A percentile compares a stretch with the other conserved stretches of the same genome.
These are phyloP conservation scores for Gymnocephalus cernua DNA, from an alignment of 2,113 vertebrate genomes.

Conservation along the genomic window DNA sequence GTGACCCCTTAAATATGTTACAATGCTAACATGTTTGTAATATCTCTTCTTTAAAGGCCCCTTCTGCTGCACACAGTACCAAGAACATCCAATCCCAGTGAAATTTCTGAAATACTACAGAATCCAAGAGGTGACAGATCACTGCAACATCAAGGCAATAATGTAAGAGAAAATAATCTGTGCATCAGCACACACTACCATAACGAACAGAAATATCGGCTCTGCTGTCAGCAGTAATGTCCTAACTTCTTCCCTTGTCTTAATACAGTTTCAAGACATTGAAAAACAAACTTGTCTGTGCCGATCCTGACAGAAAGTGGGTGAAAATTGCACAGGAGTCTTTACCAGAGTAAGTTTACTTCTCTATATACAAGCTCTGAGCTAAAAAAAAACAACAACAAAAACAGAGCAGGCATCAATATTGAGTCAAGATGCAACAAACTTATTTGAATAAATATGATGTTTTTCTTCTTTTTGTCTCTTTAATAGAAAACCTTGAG, in stretches of 20 bases:
- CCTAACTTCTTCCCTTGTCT: slow-evolving; percentile 4
- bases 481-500: neutral
- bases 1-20: neutral
- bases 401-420: neutral
- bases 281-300: slow-evolving; percentile 58
- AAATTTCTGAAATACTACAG: slow-evolving; percentile 34
- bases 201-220: neutral
- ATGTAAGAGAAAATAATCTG: slow-evolving; percentile 58
- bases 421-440: neutral
- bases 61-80: slow-evolving; percentile 71
- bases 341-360: slow-evolving; percentile 47
- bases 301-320: slow-evolving; percentile 53
- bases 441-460: neutral
- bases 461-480: neutral
- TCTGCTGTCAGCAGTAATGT: neutral
- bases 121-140: slow-evolving; percentile 25
- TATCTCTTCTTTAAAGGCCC: slow-evolving; percentile 48
- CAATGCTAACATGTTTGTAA: neutral
- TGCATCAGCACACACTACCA: neutral
- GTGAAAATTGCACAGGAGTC: slow-evolving; percentile 34
- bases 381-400: neutral
- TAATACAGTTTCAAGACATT: slow-evolving; percentile 60
- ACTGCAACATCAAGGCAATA: slow-evolving; percentile 69
- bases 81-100: neutral
- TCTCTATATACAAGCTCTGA: neutral